Base-by-base conservation (phyloP, 2,797 vertebrate species). In the Heteromormyrus szaboi region DNA sequence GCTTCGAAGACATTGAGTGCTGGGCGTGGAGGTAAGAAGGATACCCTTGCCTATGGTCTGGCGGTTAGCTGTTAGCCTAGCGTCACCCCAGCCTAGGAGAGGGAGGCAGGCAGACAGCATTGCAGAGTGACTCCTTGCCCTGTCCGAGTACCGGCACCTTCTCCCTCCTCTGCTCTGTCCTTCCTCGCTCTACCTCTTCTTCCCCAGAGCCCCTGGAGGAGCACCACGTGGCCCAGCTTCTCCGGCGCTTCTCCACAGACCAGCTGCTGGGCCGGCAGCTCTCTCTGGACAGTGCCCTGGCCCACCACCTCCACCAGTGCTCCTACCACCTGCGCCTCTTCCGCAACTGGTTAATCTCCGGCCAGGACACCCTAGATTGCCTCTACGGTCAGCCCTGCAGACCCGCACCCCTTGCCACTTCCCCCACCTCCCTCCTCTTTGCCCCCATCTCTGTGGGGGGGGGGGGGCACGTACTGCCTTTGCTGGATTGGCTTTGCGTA, bases 311-410 rank as follows among this genome's bases (percentile, higher is more conserved):
- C 93, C 97, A 97, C 95, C 98, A 98, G 94, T 99, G 98, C 96
- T 98, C 96, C 96, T 99, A 99, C 97, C 98, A 99, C 96, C 98
- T 98, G 91, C 97, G 98, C 91, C 98, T 99, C 96, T 98, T 98
- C 98, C 96, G 97, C 96, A 98, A 98, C 97, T 98, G 98, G 97
- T 97, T 99, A 95, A 96, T 96, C 96, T 98, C 97, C 95, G 98
- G 97, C 97, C 97, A 96, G 95, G 98, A 98, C 94, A 97, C 98
- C 93, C 95, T 98, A 96, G 97, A 98, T 95, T 98, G 96, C 96
- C 96, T 98, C 95, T 95, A 99, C 97, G 98, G 98, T 99, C 96
- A 98, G 97, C 96, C 94, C 95, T 90, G 92, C 92, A 90, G 92
- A 91, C 86, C 83, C 91, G 88, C 88, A 91, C 93, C 29, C 89